phyloP scores from a whole-genome alignment of 2,797 vertebrate species.

The Glyptemys insculpta region DNA sequence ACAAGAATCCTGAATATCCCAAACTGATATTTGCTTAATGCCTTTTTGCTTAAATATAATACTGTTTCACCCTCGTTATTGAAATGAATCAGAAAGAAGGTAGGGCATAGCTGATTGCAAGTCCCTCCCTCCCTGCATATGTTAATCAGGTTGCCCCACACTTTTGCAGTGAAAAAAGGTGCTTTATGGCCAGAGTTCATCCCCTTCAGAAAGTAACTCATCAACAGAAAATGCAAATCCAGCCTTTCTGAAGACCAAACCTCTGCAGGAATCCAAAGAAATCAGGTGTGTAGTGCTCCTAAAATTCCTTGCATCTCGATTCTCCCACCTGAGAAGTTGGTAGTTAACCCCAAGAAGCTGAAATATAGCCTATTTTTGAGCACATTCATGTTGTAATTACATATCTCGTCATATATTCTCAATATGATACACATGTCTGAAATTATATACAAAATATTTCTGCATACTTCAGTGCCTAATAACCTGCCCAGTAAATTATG shows the following conservation, averaged over 20 bases:
- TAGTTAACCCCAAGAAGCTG: not conserved
- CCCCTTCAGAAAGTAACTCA: not conserved
- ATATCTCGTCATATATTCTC: not conserved
- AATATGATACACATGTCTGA: not conserved
- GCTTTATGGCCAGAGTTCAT: not conserved
- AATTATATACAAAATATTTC: not conserved
- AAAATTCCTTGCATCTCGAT: not conserved
- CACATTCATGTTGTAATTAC: not conserved
- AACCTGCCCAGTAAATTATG: not conserved
- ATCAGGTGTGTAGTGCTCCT: not conserved
- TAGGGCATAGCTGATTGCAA: not conserved
- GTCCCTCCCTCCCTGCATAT: not conserved
- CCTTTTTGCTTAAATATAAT: not conserved
- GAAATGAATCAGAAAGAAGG: not conserved
- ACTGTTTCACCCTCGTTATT: not conserved
- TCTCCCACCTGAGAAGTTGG: not conserved
- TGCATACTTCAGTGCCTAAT: not conserved
- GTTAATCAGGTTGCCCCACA: not conserved
- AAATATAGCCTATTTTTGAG: not conserved
- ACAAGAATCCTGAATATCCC: not conserved
- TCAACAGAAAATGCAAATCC: not conserved
- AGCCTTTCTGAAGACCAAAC: not conserved
- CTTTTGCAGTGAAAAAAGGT: not conserved
- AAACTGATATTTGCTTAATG: not conserved
- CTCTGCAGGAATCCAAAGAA: not conserved